Evolutionary conservation across 1,140 invertebrate species (phyloP).

Genomic region (Trichomalopsis sarcophagae): DNA sequence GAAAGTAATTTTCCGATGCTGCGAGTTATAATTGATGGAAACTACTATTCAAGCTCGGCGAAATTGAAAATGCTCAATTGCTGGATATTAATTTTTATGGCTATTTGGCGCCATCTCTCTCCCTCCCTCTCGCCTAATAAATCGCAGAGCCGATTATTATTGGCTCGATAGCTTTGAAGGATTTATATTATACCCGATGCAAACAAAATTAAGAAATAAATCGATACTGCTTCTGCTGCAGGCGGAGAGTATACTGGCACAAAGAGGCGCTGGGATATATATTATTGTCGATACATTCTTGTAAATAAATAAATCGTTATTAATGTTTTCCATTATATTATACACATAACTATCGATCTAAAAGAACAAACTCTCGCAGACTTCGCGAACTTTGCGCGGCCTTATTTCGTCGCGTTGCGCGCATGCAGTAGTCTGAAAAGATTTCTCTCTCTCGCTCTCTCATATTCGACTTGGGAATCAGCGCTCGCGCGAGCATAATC

Average conservation of each 20-base stretch:
- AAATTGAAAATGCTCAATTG: slow-evolving; percentile 26
- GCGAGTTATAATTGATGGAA: slow-evolving; percentile 27
- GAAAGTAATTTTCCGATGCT: slow-evolving; percentile 42
- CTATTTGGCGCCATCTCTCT: slow-evolving; percentile 26
- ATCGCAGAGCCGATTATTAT: not conserved
- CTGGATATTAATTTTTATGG: slow-evolving; percentile 36
- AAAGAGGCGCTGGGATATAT: too few relatives aligned
- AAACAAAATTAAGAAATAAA: not conserved
- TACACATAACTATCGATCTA: too few relatives aligned
- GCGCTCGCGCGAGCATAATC: slow-evolving; percentile 63
- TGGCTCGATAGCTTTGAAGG: not conserved
- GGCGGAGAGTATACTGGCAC: too few relatives aligned
- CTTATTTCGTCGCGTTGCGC: slow-evolving; percentile 52
- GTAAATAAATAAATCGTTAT: too few relatives aligned
- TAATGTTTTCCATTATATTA: too few relatives aligned
- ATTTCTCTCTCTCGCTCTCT: slow-evolving; percentile 58
- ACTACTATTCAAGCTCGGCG: slow-evolving; percentile 20
- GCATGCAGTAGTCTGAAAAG: slow-evolving; percentile 61
- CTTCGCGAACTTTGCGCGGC: not conserved
- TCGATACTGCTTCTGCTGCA: not conserved
- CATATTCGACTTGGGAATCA: slow-evolving; percentile 61
- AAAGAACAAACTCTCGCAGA: not conserved
- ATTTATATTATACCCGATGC: not conserved
- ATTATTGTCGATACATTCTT: too few relatives aligned
- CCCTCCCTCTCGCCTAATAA: slow-evolving; percentile 10